Percentiles rank a stretch among this genome's conserved stretches.
phyloP scores from a whole-genome alignment of 1,140 invertebrate genomes.

The Acromyrmex charruanus region DNA sequence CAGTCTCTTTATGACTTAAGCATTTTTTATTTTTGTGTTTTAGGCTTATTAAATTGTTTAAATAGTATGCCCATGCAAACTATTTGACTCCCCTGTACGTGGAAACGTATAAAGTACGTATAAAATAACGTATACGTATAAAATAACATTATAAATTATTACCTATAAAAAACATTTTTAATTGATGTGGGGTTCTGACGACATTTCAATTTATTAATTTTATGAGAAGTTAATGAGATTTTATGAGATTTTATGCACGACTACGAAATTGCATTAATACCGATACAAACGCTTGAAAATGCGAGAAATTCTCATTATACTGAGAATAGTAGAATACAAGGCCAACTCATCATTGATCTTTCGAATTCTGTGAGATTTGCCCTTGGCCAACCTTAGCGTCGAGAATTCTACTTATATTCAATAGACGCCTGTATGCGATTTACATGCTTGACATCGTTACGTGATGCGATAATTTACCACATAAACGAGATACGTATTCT shows the following conservation, averaged over 20 bases:
- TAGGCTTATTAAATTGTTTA: neutral
- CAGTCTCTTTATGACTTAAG: no score
- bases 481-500: neutral
- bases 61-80: neutral
- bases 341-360: constrained; percentile 76
- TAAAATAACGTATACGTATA: neutral
- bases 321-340: neutral
- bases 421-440: constrained; percentile 59
- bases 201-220: constrained; percentile 33
- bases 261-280: constrained; percentile 31
- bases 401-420: constrained; percentile 76
- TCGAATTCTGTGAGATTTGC: constrained; percentile 66
- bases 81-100: neutral
- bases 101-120: no score
- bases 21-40: no score
- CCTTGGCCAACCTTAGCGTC: constrained; percentile 60
- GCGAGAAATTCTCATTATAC: constrained; percentile 80
- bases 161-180: neutral
- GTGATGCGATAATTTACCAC: constrained; percentile 49
- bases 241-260: neutral
- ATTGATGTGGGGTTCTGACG: neutral
- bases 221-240: neutral
- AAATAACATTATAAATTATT: neutral
- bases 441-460: constrained; percentile 42
- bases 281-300: constrained; percentile 71